Base-by-base conservation (phyloP, 2,797 vertebrate genomes). In the Coendou prehensilis region DNA sequence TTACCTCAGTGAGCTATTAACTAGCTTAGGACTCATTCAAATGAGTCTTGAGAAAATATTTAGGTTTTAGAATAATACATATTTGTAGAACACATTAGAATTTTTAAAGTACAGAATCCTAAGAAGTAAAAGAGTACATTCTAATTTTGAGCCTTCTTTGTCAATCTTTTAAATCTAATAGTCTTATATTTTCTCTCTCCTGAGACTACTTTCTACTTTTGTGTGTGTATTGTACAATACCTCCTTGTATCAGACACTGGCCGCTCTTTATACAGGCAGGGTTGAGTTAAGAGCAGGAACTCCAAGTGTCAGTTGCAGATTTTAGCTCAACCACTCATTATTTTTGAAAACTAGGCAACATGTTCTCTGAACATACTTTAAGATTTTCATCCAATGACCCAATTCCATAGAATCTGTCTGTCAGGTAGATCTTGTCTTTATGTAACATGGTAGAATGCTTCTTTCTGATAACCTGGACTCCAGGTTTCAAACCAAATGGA, bases 81-180 rank as follows among this genome's bases (percentile, higher is more conserved):
- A 95, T 78, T 86, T 76, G n/a, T 76, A 95, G 23, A 95, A 87
- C n/a, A 57, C 8, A 8, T 45, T 85, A 71, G 50, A 96, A 71
- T 54, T 94, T 61, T 84, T 87, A 52, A 96, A 57, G 63, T 82
- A 87, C 37, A 87, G 1, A 67, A 69, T 26, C 23, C 71, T 75
- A 47, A 47, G 41, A 75, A 26, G 11, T 14, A 28, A 61, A 75
- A 89, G 26, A 54, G 33, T 73, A 4, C 89, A 69, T 85, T 83
- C 26, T 67, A 81, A 93, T 85, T 95, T 23, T 47, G 52, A 91
- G 81, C 0, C 18, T 84, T 95, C 18, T 33, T 93, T 2, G 45
- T 59, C 57, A 94, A 57, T 76, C 45, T 79, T 81, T 92, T 83
- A 87, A 85, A 76, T 84, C 23, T 17, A 50, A 30, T 20, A 87